A percentile compares a stretch with the other conserved stretches of the same genome.
Evolutionary conservation across 2,888 invertebrate genomes (phyloP).

Genomic region (Thymelicus lineola): DNA sequence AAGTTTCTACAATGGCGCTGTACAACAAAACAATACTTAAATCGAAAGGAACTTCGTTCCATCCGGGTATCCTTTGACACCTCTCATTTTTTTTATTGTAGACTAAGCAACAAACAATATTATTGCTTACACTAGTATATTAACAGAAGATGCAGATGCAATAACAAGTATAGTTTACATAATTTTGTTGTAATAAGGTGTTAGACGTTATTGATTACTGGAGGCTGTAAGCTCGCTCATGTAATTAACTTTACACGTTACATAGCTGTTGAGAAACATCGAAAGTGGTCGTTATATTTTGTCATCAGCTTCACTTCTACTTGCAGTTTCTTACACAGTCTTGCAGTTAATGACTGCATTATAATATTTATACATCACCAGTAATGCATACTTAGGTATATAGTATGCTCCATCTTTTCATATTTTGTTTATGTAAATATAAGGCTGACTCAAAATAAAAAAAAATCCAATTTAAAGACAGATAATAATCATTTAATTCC

Average conservation of each 20-base stretch:
- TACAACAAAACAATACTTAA: too few species aligned
- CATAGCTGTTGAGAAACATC: conserved; percentile 32
- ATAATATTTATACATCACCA: conserved; percentile 20
- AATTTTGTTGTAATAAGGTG: conserved; percentile 32
- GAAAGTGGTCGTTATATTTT: conserved; percentile 35
- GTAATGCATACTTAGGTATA: neutral
- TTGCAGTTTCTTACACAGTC: conserved; percentile 20
- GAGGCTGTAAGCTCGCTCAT: conserved; percentile 13
- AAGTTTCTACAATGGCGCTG: too few species aligned
- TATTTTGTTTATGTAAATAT: too few species aligned
- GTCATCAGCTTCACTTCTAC: conserved; percentile 32
- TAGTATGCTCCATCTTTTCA: too few species aligned
- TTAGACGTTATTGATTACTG: conserved; percentile 31
- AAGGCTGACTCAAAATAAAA: neutral
- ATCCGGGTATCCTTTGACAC: too few species aligned
- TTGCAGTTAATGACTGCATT: conserved; percentile 14
- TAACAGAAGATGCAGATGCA: neutral
- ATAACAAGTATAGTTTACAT: conserved; percentile 26
- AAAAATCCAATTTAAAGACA: neutral
- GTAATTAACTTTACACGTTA: conserved; percentile 36
- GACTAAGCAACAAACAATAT: too few species aligned
- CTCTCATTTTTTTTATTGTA: too few species aligned
- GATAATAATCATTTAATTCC: too few species aligned
- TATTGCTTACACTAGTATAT: too few species aligned
- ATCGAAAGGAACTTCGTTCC: too few species aligned